phyloP scores from a whole-genome alignment of 2,888 invertebrate genomes.

The Diplolepis rosae region DNA sequence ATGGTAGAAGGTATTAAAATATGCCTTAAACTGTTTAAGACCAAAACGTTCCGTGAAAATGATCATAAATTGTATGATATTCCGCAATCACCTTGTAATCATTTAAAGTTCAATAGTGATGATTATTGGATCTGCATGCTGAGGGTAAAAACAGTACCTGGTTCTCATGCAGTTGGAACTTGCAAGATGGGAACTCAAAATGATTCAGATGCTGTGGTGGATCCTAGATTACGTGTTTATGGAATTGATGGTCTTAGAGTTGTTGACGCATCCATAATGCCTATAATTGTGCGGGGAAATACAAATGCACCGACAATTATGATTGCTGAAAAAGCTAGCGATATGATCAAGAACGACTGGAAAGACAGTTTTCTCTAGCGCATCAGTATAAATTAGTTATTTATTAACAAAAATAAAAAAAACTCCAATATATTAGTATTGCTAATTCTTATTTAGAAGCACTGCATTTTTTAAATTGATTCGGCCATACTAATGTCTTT shows the following conservation, averaged over 20 bases:
- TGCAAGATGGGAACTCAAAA: slow-evolving; percentile 88
- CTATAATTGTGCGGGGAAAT: slow-evolving; percentile 89
- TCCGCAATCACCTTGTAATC: slow-evolving; percentile 78
- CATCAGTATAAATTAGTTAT: too few relatives aligned
- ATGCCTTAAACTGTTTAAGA: slow-evolving; percentile 79
- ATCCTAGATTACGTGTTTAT: slow-evolving; percentile 83
- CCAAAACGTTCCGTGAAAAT: slow-evolving; percentile 84
- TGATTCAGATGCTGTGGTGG: slow-evolving; percentile 86
- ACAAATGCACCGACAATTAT: slow-evolving; percentile 91
- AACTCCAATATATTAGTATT: too few relatives aligned
- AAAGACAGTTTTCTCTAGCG: not conserved
- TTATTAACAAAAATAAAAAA: too few relatives aligned
- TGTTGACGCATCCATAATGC: slow-evolving; percentile 91
- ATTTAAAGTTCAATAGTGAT: slow-evolving; percentile 82
- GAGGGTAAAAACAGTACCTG: slow-evolving; percentile 85
- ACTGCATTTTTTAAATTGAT: too few relatives aligned
- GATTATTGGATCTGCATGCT: slow-evolving; percentile 90
- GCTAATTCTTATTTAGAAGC: too few relatives aligned
- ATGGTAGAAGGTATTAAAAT: slow-evolving; percentile 10
- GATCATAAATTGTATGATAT: not conserved
- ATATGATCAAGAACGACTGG: slow-evolving; percentile 92
- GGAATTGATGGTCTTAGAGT: slow-evolving; percentile 85
- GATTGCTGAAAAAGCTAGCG: slow-evolving; percentile 92
- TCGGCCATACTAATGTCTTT: too few relatives aligned
- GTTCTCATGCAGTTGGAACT: slow-evolving; percentile 89